These are phyloP conservation scores for Diachasma alloeum DNA, from an alignment of 1,140 invertebrate genomes.

Conservation along the genomic window DNA sequence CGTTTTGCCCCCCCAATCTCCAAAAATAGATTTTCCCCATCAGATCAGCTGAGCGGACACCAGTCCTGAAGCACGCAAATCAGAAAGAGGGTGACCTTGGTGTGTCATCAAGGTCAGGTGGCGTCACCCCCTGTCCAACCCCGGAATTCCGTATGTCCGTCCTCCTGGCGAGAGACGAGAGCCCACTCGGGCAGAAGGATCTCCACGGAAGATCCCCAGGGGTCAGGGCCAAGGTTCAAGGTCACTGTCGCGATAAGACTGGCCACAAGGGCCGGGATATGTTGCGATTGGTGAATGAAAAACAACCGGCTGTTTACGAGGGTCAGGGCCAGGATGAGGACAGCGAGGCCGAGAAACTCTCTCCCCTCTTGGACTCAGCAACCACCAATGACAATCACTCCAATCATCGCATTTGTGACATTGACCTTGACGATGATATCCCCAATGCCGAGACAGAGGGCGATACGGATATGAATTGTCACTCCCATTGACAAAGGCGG, in stretches of 20 bases:
- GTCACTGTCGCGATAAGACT: slow-evolving; percentile 58
- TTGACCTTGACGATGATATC: slow-evolving; percentile 56
- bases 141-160: slow-evolving; percentile 77
- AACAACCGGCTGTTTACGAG: slow-evolving; percentile 63
- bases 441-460: slow-evolving; percentile 53
- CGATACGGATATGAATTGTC: slow-evolving; percentile 49
- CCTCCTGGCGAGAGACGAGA: slow-evolving; percentile 72
- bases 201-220: slow-evolving; percentile 56
- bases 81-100: slow-evolving; percentile 53
- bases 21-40: too few species aligned
- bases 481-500: slow-evolving; percentile 51
- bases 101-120: slow-evolving; percentile 48
- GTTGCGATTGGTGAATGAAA: slow-evolving; percentile 69
- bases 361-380: slow-evolving; percentile 73
- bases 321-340: slow-evolving; percentile 73
- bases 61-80: slow-evolving; percentile 52
- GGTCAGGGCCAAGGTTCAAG: slow-evolving; percentile 53
- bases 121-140: slow-evolving; percentile 51
- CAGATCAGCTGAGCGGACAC: slow-evolving; percentile 57
- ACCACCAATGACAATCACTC: slow-evolving; percentile 60
- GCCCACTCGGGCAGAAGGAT: slow-evolving; percentile 57
- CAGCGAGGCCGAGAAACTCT: slow-evolving; percentile 82
- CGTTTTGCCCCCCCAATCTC: too few species aligned
- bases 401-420: slow-evolving; percentile 51
- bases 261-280: slow-evolving; percentile 61